phyloP scores from a whole-genome alignment of 1,140 invertebrate species.

The Zaprionus ghesquierei region DNA sequence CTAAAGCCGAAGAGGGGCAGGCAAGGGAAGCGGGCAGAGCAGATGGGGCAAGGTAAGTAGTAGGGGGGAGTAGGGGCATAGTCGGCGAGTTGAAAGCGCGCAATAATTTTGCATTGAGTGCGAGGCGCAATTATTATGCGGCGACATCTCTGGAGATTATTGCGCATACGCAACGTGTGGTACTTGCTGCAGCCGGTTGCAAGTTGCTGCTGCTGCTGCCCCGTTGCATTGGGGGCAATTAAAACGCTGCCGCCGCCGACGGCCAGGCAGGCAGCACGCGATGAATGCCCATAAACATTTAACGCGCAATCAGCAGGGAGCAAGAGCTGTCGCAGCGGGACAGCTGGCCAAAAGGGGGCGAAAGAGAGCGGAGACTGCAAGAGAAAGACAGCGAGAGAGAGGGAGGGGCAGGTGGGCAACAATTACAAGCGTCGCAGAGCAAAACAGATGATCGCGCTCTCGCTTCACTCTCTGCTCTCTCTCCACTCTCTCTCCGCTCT shows the following conservation, averaged over 20 bases:
- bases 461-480: neutral
- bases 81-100: constrained; percentile 71
- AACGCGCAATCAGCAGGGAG: constrained; percentile 71
- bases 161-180: constrained; percentile 74
- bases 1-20: neutral
- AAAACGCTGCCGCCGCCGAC: constrained; percentile 53
- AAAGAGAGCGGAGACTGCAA: too few relatives aligned
- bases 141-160: constrained; percentile 78
- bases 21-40: neutral
- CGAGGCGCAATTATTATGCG: constrained; percentile 77
- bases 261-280: constrained; percentile 56
- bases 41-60: neutral
- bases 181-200: constrained; percentile 29
- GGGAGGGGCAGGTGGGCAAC: constrained; percentile 12
- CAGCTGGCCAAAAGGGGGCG: neutral
- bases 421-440: constrained; percentile 38
- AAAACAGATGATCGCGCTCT: constrained; percentile 22
- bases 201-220: constrained; percentile 30
- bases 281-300: constrained; percentile 80
- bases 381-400: neutral
- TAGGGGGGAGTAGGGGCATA: neutral
- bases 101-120: constrained; percentile 81
- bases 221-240: constrained; percentile 60
- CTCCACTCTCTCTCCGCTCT: neutral
- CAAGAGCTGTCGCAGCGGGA: neutral